Conservation (phyloP, 1,140 invertebrate genomes). For the Homarus americanus region DNA sequence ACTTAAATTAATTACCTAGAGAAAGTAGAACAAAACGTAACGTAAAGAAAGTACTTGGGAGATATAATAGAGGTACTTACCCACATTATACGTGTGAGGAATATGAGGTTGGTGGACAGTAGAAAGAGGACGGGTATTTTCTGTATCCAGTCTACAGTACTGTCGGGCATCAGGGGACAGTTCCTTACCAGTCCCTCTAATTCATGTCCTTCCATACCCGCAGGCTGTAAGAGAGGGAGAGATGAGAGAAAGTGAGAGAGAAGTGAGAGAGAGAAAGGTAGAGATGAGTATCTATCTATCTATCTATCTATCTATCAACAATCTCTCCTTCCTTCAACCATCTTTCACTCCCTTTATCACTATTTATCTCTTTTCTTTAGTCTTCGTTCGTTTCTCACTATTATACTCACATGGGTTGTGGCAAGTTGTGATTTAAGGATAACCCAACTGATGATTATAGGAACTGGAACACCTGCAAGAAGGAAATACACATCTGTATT, state of each 20-base stretch:
- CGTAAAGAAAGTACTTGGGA: too few relatives aligned
- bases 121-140: conserved; percentile 86
- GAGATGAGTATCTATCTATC: too few relatives aligned
- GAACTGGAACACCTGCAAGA: conserved; percentile 9
- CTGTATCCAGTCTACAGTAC: conserved; percentile 87
- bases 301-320: too few relatives aligned
- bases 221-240: neutral
- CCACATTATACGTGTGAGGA: conserved; percentile 95
- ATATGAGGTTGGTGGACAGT: conserved; percentile 89
- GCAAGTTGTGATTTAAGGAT: conserved; percentile 5
- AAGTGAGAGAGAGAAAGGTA: neutral
- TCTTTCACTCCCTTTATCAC: too few relatives aligned
- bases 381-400: too few relatives aligned
- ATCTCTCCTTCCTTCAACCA: too few relatives aligned
- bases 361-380: too few relatives aligned
- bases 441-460: conserved; percentile 2
- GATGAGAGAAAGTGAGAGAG: neutral
- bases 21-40: too few relatives aligned
- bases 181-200: conserved; percentile 20
- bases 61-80: conserved; percentile 79
- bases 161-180: conserved; percentile 55
- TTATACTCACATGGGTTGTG: conserved; percentile 15
- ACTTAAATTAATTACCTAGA: too few relatives aligned
- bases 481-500: neutral
- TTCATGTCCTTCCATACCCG: conserved; percentile 33